phyloP scores from a whole-genome alignment of 2,888 invertebrate species.

The Apamea anceps region DNA sequence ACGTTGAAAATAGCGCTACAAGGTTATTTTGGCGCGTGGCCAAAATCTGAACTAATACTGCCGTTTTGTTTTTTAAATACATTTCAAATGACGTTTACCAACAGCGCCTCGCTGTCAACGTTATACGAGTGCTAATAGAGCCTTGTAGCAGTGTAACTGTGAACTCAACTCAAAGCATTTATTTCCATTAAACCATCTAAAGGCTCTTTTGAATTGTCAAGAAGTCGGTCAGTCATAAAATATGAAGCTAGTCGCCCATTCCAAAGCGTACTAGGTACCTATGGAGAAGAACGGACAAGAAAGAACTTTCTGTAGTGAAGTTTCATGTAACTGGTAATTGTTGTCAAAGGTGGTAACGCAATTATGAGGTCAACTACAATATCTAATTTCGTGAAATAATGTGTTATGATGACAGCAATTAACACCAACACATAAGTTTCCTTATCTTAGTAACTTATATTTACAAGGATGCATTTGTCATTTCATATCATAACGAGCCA shows the following conservation, averaged over 20 bases:
- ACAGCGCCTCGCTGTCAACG: neutral
- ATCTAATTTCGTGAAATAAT: neutral
- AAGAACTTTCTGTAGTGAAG: too few relatives aligned
- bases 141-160: neutral
- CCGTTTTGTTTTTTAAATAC: neutral
- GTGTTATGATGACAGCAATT: neutral
- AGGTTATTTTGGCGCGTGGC: neutral
- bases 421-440: neutral
- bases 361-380: neutral
- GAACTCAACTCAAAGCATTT: too few relatives aligned
- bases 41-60: neutral
- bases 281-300: neutral
- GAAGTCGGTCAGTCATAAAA: too few relatives aligned
- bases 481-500: slow-evolving; percentile 36
- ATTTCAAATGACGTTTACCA: neutral
- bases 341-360: neutral
- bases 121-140: neutral
- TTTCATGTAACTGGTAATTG: neutral
- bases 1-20: neutral
- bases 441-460: slow-evolving; percentile 8
- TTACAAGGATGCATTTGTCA: slow-evolving; percentile 38
- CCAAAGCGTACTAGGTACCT: too few relatives aligned
- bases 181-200: too few relatives aligned
- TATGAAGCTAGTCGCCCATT: too few relatives aligned
- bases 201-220: too few relatives aligned